phyloP scores from a whole-genome alignment of 2,113 vertebrate species.

The Chaenogobius annularis region DNA sequence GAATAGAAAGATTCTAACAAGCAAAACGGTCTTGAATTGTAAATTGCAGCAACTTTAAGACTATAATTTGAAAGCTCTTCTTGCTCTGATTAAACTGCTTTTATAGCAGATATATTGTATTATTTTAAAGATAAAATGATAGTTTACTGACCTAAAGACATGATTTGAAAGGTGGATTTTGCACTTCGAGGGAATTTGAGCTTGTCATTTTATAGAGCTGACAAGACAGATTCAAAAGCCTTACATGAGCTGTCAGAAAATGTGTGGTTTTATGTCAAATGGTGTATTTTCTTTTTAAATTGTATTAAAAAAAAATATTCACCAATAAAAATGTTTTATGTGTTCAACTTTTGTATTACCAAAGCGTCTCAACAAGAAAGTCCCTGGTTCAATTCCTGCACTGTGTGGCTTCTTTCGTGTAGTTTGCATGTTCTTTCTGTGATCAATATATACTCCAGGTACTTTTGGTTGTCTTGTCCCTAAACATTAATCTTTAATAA shows the following conservation, averaged over 20 bases:
- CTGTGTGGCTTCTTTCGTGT: not conserved
- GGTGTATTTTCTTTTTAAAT: not conserved
- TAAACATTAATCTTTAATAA: too few species aligned
- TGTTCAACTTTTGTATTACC: not conserved
- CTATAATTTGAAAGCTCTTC: not conserved
- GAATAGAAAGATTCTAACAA: not conserved
- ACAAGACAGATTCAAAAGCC: not conserved
- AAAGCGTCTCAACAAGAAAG: not conserved
- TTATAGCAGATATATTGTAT: not conserved
- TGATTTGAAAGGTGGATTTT: not conserved
- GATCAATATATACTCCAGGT: too few species aligned
- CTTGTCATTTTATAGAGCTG: not conserved
- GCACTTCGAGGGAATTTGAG: not conserved
- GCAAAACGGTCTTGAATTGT: not conserved
- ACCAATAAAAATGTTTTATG: not conserved
- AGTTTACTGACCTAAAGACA: not conserved
- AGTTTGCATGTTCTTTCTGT: not conserved
- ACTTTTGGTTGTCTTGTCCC: too few species aligned
- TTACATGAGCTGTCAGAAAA: not conserved
- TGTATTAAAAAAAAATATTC: not conserved
- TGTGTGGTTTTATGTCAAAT: not conserved
- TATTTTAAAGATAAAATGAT: not conserved
- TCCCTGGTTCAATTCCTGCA: not conserved
- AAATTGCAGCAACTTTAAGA: not conserved
- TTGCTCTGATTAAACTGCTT: not conserved